Evolutionary conservation across 2,888 invertebrate genomes (phyloP).

Genomic region (Boloria euphrosyne): DNA sequence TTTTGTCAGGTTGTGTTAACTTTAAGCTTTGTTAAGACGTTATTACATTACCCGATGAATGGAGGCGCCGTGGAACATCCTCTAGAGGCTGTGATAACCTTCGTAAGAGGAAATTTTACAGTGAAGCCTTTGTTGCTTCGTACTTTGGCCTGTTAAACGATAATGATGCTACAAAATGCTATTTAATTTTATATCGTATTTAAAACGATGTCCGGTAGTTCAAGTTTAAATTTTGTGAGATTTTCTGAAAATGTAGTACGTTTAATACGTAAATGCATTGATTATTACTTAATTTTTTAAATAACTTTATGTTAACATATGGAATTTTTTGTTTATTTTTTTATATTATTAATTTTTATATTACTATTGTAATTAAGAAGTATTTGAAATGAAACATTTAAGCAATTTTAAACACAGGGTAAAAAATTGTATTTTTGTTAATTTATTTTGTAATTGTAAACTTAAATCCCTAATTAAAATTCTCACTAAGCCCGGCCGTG

Average conservation of each 20-base stretch:
- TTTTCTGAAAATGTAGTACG: not conserved
- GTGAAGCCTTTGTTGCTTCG: conserved; percentile 19
- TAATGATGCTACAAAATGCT: conserved; percentile 28
- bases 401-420: too few species aligned
- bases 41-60: conserved; percentile 23
- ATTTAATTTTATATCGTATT: conserved; percentile 15
- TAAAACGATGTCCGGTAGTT: not conserved
- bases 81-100: conserved; percentile 25
- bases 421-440: too few species aligned
- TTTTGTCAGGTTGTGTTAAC: conserved; percentile 31
- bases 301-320: too few species aligned
- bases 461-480: too few species aligned
- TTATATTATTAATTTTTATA: too few species aligned
- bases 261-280: too few species aligned
- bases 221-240: conserved; percentile 3
- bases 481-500: too few species aligned
- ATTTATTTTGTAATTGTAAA: too few species aligned
- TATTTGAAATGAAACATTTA: too few species aligned
- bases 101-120: conserved; percentile 24
- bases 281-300: too few species aligned
- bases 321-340: too few species aligned
- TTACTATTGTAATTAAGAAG: too few species aligned
- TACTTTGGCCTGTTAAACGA: conserved; percentile 25
- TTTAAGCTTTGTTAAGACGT: conserved; percentile 25
- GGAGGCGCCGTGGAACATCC: conserved; percentile 10